Evolutionary conservation across 2,888 invertebrate species (phyloP).

Genomic region (Myopa tessellatipennis): DNA sequence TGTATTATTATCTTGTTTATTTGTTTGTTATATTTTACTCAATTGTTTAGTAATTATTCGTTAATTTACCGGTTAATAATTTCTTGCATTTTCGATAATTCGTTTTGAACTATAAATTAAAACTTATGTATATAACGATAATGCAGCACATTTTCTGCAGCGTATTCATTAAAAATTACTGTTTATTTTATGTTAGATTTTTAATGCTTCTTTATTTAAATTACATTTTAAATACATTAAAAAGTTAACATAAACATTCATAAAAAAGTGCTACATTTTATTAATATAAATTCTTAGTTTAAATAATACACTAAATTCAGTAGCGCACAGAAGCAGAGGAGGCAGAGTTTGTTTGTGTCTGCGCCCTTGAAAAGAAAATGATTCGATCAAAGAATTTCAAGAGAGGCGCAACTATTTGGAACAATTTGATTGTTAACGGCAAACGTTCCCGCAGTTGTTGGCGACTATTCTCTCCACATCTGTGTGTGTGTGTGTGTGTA

Average conservation of each 20-base stretch:
- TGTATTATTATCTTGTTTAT: conserved; percentile 7
- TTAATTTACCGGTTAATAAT: conserved; percentile 10
- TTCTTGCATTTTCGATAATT: conserved; percentile 5
- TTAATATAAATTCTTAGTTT: conserved; percentile 17
- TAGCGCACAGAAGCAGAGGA: conserved; percentile 12
- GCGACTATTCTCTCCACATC: neutral
- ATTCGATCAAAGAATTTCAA: conserved; percentile 22
- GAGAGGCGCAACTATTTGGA: neutral
- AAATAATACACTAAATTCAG: conserved; percentile 37
- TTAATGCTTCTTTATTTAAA: neutral
- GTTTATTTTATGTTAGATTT: neutral
- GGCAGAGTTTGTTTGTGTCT: neutral
- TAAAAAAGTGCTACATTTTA: neutral
- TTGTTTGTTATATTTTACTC: conserved; percentile 15
- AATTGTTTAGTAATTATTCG: conserved; percentile 11
- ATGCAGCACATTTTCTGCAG: conserved; percentile 19
- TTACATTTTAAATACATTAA: neutral
- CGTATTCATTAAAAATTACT: conserved; percentile 18
- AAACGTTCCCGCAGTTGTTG: neutral
- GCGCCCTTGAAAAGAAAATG: conserved; percentile 9
- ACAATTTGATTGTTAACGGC: conserved; percentile 22
- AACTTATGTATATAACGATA: neutral
- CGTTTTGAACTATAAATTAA: conserved; percentile 17
- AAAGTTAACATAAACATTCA: conserved; percentile 17
- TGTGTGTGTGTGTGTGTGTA: neutral